These are phyloP conservation scores for Nephila pilipes DNA, from an alignment of 1,140 invertebrate genomes.

Conservation along the genomic window DNA sequence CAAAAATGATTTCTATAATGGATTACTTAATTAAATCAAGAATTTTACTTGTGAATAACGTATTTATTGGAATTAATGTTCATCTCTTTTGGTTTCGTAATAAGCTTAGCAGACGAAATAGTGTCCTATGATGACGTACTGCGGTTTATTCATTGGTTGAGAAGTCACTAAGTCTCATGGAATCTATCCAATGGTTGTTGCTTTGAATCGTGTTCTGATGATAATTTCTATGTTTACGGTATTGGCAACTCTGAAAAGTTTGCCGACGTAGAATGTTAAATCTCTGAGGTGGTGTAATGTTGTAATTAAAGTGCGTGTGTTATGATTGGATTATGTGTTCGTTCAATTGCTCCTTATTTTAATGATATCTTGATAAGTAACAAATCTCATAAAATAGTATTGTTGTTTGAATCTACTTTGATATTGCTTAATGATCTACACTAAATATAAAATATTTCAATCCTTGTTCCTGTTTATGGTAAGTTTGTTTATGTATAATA, in stretches of 20 bases:
- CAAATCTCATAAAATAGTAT: neutral
- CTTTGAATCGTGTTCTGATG: neutral
- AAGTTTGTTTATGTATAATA: slow-evolving; percentile 16
- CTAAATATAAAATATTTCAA: neutral
- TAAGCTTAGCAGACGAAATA: neutral
- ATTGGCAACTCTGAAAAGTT: slow-evolving; percentile 37
- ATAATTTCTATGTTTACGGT: slow-evolving; percentile 22
- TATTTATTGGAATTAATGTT: neutral
- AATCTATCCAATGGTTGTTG: neutral
- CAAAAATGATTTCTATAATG: no score
- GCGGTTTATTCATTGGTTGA: neutral
- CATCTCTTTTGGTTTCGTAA: neutral
- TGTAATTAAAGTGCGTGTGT: slow-evolving; percentile 43
- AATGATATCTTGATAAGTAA: neutral
- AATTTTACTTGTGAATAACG: no score
- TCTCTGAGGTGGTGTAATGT: slow-evolving; percentile 54
- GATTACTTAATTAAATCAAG: no score
- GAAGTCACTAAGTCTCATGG: neutral
- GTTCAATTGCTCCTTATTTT: neutral
- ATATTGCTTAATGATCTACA: neutral
- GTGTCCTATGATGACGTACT: neutral
- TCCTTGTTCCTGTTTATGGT: slow-evolving; percentile 45
- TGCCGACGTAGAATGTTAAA: slow-evolving; percentile 68
- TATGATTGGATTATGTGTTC: neutral
- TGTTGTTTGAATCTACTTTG: neutral